These are phyloP conservation scores for Lepus europaeus DNA, from an alignment of 2,113 vertebrate genomes.

Conservation along the genomic window DNA sequence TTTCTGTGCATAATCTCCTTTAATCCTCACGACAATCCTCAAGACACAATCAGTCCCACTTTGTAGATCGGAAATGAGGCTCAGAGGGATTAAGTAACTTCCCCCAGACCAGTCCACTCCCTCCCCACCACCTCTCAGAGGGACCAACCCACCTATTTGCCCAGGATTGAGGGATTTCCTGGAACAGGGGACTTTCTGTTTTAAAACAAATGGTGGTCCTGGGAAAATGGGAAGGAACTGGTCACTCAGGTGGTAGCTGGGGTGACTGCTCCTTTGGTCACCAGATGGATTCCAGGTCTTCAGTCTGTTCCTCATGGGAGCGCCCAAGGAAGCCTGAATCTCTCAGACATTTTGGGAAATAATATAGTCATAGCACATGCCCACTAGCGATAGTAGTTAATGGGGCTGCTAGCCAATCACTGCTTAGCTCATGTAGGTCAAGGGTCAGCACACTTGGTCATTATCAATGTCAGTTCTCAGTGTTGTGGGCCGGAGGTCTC, in stretches of 20 bases:
- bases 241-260: neutral
- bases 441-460: neutral
- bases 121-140: neutral
- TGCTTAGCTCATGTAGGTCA: neutral
- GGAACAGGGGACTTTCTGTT: neutral
- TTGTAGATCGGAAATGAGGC: neutral
- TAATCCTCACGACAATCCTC: neutral
- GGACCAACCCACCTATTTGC: neutral
- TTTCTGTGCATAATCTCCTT: neutral
- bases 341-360: neutral
- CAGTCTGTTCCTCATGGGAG: neutral
- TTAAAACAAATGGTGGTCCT: neutral
- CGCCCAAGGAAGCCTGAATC: neutral
- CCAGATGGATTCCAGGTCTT: neutral
- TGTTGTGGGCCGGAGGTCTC: neutral
- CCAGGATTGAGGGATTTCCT: neutral
- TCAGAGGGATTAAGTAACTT: constrained; percentile 32
- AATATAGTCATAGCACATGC: neutral
- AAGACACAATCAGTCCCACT: neutral
- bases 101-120: neutral
- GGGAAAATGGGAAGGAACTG: neutral
- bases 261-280: neutral
- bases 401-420: neutral
- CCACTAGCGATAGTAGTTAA: neutral
- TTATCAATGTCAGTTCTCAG: neutral